A percentile compares a stretch with the other conserved stretches of the same genome.
phyloP scores from a whole-genome alignment of 2,888 invertebrate genomes.

The Nezara viridula region DNA sequence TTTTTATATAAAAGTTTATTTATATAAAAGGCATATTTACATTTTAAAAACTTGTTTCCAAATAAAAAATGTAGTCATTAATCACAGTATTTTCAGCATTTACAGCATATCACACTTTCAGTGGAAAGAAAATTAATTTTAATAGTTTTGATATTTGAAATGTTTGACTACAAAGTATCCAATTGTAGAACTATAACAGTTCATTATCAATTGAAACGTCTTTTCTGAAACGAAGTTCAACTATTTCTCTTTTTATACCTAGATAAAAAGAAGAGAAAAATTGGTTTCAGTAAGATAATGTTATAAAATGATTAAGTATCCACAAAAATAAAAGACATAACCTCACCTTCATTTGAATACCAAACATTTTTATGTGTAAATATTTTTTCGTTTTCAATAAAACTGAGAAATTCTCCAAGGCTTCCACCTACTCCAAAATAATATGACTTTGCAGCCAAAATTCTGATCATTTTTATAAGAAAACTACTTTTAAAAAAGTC shows the following conservation, averaged over 20 bases:
- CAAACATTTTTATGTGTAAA: slow-evolving; percentile 76
- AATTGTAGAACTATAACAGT: not conserved
- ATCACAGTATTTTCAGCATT: too few relatives aligned
- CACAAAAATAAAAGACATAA: not conserved
- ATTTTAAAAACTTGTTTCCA: not conserved
- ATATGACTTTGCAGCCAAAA: slow-evolving; percentile 88
- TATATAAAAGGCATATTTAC: not conserved
- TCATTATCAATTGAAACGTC: not conserved
- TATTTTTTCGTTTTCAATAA: slow-evolving; percentile 72
- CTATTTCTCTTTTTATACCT: slow-evolving; percentile 29
- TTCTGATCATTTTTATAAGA: slow-evolving; percentile 61
- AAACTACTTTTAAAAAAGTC: not conserved
- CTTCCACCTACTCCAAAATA: slow-evolving; percentile 98
- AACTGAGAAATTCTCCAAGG: slow-evolving; percentile 80
- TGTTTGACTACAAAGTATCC: not conserved
- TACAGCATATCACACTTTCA: too few relatives aligned
- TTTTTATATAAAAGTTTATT: not conserved
- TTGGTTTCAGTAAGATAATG: not conserved
- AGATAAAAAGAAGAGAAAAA: not conserved
- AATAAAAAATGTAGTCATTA: too few relatives aligned
- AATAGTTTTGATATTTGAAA: not conserved
- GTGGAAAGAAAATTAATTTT: too few relatives aligned
- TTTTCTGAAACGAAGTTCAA: slow-evolving; percentile 26
- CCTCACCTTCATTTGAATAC: slow-evolving; percentile 74
- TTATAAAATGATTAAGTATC: not conserved